phyloP scores from a whole-genome alignment of 2,888 invertebrate genomes.

The Nasonia oneida region DNA sequence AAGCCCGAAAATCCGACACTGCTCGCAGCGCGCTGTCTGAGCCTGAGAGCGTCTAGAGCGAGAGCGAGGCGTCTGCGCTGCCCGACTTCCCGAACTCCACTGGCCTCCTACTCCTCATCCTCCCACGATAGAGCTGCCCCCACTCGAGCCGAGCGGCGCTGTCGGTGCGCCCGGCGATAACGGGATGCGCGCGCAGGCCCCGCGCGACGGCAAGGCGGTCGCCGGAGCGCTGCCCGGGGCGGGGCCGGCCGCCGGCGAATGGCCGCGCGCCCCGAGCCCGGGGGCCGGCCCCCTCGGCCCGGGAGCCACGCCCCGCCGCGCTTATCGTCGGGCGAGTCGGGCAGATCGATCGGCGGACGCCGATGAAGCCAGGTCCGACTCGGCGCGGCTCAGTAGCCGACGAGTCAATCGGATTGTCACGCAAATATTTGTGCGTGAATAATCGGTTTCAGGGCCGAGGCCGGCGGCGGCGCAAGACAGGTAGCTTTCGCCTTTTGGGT shows the following conservation, averaged over 20 bases:
- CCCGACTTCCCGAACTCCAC: constrained; percentile 78
- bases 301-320: background rate
- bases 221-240: background rate
- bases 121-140: constrained; percentile 73
- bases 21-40: background rate
- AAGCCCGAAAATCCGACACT: background rate
- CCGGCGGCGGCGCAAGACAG: background rate
- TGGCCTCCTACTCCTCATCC: constrained; percentile 76
- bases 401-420: no score
- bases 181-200: constrained; percentile 49
- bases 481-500: constrained; percentile 53
- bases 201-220: background rate
- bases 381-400: no score
- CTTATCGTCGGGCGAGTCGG: background rate
- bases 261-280: background rate
- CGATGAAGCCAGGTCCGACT: no score
- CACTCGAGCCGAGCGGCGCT: background rate
- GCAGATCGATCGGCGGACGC: no score
- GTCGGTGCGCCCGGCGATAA: background rate
- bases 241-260: background rate
- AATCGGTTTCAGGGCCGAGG: no score
- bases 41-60: background rate
- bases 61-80: constrained; percentile 77
- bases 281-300: background rate
- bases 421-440: no score